Base-by-base conservation (phyloP, 92 coral and sea anemone species). In the Anthopleura xanthogrammica region DNA sequence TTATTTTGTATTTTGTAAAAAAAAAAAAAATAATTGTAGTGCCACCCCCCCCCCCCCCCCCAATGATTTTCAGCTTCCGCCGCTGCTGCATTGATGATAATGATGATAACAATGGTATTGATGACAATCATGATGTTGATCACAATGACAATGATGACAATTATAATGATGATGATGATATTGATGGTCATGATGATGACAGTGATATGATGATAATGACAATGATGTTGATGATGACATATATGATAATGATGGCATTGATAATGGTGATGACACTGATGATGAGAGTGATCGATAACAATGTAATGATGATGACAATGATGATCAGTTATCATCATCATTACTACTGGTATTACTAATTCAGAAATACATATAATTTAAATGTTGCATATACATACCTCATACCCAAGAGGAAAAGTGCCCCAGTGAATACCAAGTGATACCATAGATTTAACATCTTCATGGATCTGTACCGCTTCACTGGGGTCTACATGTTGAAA, bases 341-440 rank as follows among this genome's bases (percentile, higher is more conserved):
- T 46, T 46, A 46, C 50, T 9, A 46, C 5, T 46, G 9, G 5
- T 46, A 46, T 46, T 46, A 46, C 36, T 29, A 29, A 29, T 46
- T 0, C 50, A 46, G 9, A 5, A 5, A 46, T 9, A 46, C 50
- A 46, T 46, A 46, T 46, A 62, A 20, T 19, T 12, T 5, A 19
- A n/a, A 19, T 2, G 0, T 62, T 5, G 3, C 70, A 3, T 2
- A 62, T 80, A 6, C 12, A 9, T 82, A 90, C 90, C 90, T 90
- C 90, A 82, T 83, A 83, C 7, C 89, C 89, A 50, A 87, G 64
- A 39, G 83, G 87, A 80, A 86, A 90, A 7, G 93, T 90, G 2
- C 93, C 93, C 90, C 90, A 87, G 55, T 87, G 93, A 82, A 90
- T 90, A 2, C 91, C 93, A 78, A 87, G 78, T n/a, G 90, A 90